Evolutionary conservation across 2,797 vertebrate genomes (phyloP).

Genomic region (Scyliorhinus canicula): DNA sequence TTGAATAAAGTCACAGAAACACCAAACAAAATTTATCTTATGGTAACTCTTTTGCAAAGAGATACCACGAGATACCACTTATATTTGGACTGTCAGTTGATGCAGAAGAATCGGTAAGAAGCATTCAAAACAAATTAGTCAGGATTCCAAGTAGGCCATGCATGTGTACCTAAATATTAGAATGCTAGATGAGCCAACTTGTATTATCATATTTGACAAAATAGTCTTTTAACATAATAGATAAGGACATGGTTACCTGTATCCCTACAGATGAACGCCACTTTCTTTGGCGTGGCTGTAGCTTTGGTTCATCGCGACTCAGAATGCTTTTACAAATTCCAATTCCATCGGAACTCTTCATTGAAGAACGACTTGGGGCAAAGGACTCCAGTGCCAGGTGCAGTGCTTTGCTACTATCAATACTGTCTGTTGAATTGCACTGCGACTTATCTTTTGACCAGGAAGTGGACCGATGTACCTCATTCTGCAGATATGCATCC

Average conservation of each 20-base stretch:
- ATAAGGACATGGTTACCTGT: slow-evolving; percentile 66
- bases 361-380: slow-evolving; percentile 35
- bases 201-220: background rate
- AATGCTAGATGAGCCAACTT: background rate
- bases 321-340: slow-evolving; percentile 72
- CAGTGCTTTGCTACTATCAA: slow-evolving; percentile 69
- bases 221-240: background rate
- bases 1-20: background rate
- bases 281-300: slow-evolving; percentile 72
- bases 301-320: slow-evolving; percentile 68
- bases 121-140: background rate
- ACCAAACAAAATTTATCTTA: background rate
- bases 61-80: background rate
- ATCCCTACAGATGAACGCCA: slow-evolving; percentile 94
- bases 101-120: background rate
- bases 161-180: too few species aligned
- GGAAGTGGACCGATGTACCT: slow-evolving; percentile 53
- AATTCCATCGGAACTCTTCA: slow-evolving; percentile 48
- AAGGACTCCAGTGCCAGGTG: slow-evolving; percentile 44
- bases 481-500: slow-evolving; percentile 78
- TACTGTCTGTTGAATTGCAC: slow-evolving; percentile 89
- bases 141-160: background rate
- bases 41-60: background rate
- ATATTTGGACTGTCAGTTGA: background rate
- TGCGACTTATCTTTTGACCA: slow-evolving; percentile 67